Evolutionary conservation across 2,888 invertebrate genomes (phyloP), one percentile per base, ranked within the genome.

Genomic region (Neelides folsomi): DNA sequence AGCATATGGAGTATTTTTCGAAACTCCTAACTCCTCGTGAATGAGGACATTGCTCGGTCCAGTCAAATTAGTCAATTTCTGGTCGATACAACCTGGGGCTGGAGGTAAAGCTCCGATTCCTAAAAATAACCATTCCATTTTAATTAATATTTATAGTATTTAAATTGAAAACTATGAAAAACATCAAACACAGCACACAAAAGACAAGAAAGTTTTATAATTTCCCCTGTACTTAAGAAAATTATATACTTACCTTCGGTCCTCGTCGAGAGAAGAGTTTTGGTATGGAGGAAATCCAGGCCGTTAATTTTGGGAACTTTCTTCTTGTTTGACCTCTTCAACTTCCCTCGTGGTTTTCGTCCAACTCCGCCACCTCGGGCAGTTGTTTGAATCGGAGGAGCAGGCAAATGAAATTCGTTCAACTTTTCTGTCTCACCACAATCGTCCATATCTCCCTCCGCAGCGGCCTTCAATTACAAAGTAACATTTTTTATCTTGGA

Each of bases 31-130:
- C 72, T 89, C 89, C 51, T 82, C 79, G 70, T 90, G 89, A 44
- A 55, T 58, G 7, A 64, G 57, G 37, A 66, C 60, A 5, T 60
- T 63, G 10, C 66, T 60, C 38, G 68, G 64, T 40, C 84, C 81
- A 48, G 76, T 76, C 49, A 89, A 73, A 42, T 84, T 81, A 3
- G 88, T 86, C 54, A 92, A 73, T 63, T 89, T 87, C 69, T 90
- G 89, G 71, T 88, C 90, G 53, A 92, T 86, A 69, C 88, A 88
- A 49, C 92, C 92, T 9, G 88, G 89, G 44, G 89, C 89, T 34
- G 89, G 86, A 38, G 86, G 86, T 58, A 83, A 7, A 27, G 27
- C 39, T 13, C n/a, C 15, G 6, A 39, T 39, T 39, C 39, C 18
- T 12, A n/a, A 16, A 43, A 15, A 38, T 37, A n/a, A 20, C 19